These are phyloP conservation scores for Heliconius hortense DNA, from an alignment of 2,888 invertebrate species.

Conservation along the genomic window DNA sequence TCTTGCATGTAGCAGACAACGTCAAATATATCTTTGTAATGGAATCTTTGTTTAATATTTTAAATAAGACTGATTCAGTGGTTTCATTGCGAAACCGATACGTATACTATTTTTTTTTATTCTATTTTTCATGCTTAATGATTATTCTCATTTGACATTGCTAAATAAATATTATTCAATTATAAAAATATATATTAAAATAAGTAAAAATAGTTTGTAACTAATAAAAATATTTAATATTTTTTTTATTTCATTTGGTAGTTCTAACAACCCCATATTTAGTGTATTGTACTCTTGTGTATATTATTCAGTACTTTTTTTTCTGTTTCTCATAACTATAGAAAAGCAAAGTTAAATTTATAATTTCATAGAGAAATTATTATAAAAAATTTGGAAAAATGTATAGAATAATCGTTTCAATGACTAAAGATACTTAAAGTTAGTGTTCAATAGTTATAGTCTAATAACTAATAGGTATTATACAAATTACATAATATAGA, in stretches of 20 bases:
- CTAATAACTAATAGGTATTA: slow-evolving; percentile 14
- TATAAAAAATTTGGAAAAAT: background rate
- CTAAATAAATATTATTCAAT: too few relatives aligned
- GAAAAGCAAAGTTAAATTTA: background rate
- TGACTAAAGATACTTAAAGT: slow-evolving; percentile 21
- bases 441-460: slow-evolving; percentile 38
- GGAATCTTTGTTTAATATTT: background rate
- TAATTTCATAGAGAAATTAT: background rate
- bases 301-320: background rate
- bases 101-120: too few relatives aligned
- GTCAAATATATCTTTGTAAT: too few relatives aligned
- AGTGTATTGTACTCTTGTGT: background rate
- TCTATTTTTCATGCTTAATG: too few relatives aligned
- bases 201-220: too few relatives aligned
- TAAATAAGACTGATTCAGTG: slow-evolving; percentile 3
- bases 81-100: background rate
- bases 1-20: too few relatives aligned
- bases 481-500: slow-evolving; percentile 24
- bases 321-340: background rate
- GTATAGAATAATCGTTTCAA: background rate
- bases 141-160: too few relatives aligned
- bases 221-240: too few relatives aligned
- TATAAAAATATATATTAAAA: too few relatives aligned
- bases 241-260: background rate
- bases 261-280: background rate